Evolutionary conservation across 2,888 invertebrate genomes (phyloP), one percentile per base, ranked within the genome.

Genomic region (Acrobasis repandana): DNA sequence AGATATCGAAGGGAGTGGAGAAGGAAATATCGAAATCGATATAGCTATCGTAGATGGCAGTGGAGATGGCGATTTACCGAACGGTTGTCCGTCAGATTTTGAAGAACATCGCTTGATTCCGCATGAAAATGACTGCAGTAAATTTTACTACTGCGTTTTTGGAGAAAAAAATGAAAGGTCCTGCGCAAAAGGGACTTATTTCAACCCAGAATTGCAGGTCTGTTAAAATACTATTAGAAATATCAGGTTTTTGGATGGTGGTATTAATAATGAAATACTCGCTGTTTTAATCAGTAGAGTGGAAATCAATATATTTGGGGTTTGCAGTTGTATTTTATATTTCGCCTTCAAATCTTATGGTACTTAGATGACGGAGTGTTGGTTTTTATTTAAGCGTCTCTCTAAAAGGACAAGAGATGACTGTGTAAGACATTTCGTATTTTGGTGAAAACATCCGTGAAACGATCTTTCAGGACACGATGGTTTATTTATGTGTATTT

Each of bases 141-240:
- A 70, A 28, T 82, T 76, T 72, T 82, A 82, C 63, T 71, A 75
- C 16, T 83, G 83, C 57, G 69, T 72, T 0, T 62, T 65, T n/a
- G 82, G 82, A 3, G 64, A 77, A 15, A 69, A 66, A 33, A 70
- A 74, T 0, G 69, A 71, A 56, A 69, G 68, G 15, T 56, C 61
- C 0, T 79, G 80, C 50, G 62, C 65, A 0, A 58, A 60, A 8
- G 75, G 71, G 0, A 65, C 68, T 0, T 62, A 72, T 57, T 81
- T 80, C 65, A 77, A 76, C 43, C 62, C 67, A 36, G 43, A 38
- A 0, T 34, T 68, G 16, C 72, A 75, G 73, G 77, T 77, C 60
- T 11, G 51, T 58, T 18, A 43, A 66, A 65, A 11, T 64, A 66
- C 46, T 60, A n/a, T 15, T 65, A 58, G 1, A 56, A 58, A 9